Evolutionary conservation across 2,113 vertebrate genomes (phyloP), one percentile per base, ranked within the genome.

Genomic region (Paramormyrops kingsleyae): DNA sequence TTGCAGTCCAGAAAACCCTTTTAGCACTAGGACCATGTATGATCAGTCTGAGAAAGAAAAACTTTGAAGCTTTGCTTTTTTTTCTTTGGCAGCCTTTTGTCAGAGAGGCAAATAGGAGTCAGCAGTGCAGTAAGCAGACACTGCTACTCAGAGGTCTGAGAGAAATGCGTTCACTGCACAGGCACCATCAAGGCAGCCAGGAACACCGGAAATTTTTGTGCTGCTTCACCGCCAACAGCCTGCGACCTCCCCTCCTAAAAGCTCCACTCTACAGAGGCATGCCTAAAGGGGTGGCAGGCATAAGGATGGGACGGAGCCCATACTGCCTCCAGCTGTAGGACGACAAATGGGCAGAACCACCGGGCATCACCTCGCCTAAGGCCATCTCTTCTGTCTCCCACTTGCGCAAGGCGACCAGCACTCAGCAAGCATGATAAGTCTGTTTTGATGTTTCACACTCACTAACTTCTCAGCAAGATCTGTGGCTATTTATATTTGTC

Each of bases 21-120:
- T 95, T 95, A 94, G 95, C 95, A 96, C 96, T 96, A 96, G 96
- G 96, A 95, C 96, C 96, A 95, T 96, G 96, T 95, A 94, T 94
- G 94, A 96, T 92, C 91, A 93, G 92, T 92, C 91, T 44, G 4
- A 91, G 87, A 91, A 83, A 83, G 88, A 90, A 77, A 84, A 90
- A 91, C 92, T 95, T 95, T 92, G 91, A 70, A 70, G 27, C 62
- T 31, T 70, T 94, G 92, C 92, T 10, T 52, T 70, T 90, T 84
- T 86, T 85, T 90, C 88, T 87, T 90, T 94, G 93, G 91, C 93
- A 94, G 93, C 91, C 93, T 91, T 92, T 95, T 95, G 95, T 95
- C 95, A 95, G 95, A 92, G 90, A 95, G 93, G 94, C 94, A 96
- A 96, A 95, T 94, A 96, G 94, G 93, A 94, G 92, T 93, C 92